phyloP scores from a whole-genome alignment of 2,888 invertebrate species.

The Acrocyrtus sp. region DNA sequence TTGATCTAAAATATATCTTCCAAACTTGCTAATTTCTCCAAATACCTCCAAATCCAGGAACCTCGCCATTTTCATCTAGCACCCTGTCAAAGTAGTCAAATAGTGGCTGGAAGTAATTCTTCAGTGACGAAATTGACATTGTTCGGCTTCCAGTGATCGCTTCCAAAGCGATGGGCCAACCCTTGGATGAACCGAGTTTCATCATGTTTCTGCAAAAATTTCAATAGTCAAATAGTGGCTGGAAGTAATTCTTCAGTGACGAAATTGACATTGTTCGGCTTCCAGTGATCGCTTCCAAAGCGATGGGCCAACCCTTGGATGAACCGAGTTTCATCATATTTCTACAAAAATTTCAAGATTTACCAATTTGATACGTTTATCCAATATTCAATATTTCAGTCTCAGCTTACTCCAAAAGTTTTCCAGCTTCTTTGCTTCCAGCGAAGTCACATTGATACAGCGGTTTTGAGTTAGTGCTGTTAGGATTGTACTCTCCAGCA shows the following conservation, averaged over 20 bases:
- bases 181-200: constrained; percentile 67
- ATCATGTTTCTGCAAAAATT: constrained; percentile 66
- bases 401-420: constrained; percentile 65
- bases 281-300: constrained; percentile 67
- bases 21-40: not conserved
- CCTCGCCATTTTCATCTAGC: constrained; percentile 64
- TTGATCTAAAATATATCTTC: not conserved
- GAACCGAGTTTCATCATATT: constrained; percentile 68
- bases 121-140: constrained; percentile 65
- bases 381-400: not conserved
- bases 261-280: constrained; percentile 65
- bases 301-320: constrained; percentile 67
- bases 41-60: constrained; percentile 58
- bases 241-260: constrained; percentile 66
- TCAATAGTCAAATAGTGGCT: constrained; percentile 64
- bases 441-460: constrained; percentile 69
- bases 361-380: not conserved
- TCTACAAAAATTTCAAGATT: constrained; percentile 53
- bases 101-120: constrained; percentile 66
- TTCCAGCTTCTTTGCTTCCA: constrained; percentile 66
- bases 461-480: constrained; percentile 61
- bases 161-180: constrained; percentile 67
- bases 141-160: constrained; percentile 66
- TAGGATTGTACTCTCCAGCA: constrained; percentile 66
- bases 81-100: constrained; percentile 58